Conservation (phyloP, 2,797 vertebrate species). For the Cyprinella venusta region DNA sequence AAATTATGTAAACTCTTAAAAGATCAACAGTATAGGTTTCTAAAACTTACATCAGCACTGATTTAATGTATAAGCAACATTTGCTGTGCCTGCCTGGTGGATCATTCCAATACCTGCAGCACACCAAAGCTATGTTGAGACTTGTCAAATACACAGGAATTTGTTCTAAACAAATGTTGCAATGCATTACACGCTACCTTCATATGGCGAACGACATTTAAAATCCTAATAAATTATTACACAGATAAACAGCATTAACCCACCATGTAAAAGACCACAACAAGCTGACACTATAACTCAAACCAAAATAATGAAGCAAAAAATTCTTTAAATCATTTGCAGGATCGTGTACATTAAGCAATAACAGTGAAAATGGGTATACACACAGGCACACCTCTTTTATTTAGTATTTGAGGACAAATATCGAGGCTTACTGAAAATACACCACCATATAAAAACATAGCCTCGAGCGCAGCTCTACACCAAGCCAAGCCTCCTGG, state of each 20-base stretch:
- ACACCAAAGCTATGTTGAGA: slow-evolving; percentile 52
- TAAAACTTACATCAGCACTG: background rate
- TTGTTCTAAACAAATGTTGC: slow-evolving; percentile 47
- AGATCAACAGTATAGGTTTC: background rate
- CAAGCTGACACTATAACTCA: background rate
- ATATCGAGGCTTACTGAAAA: slow-evolving; percentile 23
- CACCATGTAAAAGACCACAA: background rate
- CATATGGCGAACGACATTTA: background rate
- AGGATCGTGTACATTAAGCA: background rate
- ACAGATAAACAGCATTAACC: slow-evolving; percentile 6
- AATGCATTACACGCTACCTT: slow-evolving; percentile 25
- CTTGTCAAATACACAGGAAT: slow-evolving; percentile 52
- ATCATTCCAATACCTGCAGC: slow-evolving; percentile 41
- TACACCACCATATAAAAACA: slow-evolving; percentile 28
- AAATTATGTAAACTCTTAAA: background rate
- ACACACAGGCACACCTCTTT: background rate
- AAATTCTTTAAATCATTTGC: background rate
- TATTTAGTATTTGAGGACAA: background rate
- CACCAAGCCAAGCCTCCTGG: slow-evolving; percentile 46
- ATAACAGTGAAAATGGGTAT: background rate
- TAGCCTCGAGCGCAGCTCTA: slow-evolving; percentile 41
- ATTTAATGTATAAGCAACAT: background rate
- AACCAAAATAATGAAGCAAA: background rate
- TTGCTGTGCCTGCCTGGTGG: background rate
- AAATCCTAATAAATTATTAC: background rate